Conservation (phyloP, 1,140 invertebrate genomes). For the Cydia pomonella region DNA sequence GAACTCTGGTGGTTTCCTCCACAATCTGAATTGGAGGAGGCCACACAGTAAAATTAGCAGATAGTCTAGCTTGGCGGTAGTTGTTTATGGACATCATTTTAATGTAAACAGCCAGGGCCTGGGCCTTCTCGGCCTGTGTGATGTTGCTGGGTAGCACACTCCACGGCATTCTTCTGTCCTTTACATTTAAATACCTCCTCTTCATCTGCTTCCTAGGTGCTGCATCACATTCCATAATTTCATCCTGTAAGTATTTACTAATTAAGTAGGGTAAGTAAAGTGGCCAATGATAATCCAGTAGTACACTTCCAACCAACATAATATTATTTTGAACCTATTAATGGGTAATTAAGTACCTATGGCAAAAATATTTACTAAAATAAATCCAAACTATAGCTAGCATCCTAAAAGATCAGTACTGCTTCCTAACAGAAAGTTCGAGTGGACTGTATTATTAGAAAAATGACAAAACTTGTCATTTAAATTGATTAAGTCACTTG, state of each 20-base stretch:
- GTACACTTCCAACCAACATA: no score
- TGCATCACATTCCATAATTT: constrained; percentile 39
- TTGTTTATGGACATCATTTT: constrained; percentile 72
- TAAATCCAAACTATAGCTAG: no score
- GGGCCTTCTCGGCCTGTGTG: constrained; percentile 65
- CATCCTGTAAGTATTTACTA: constrained; percentile 46
- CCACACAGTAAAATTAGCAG: constrained; percentile 61
- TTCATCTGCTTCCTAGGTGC: constrained; percentile 62
- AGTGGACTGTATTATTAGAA: no score
- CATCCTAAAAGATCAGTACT: no score
- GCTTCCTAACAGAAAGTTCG: no score
- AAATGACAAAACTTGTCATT: no score
- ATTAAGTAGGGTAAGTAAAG: constrained; percentile 36
- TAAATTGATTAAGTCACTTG: no score
- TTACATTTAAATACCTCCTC: constrained; percentile 69
- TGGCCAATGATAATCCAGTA: background rate
- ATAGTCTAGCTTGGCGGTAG: constrained; percentile 66
- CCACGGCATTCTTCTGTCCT: constrained; percentile 76
- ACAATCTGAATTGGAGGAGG: constrained; percentile 69
- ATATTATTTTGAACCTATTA: no score
- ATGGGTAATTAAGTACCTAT: no score
- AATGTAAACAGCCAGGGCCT: constrained; percentile 68
- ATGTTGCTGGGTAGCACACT: constrained; percentile 67
- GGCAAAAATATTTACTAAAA: no score
- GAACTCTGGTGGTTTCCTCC: constrained; percentile 63